Base-by-base conservation (phyloP, 2,797 vertebrate species). In the Galagoides demidoff region DNA sequence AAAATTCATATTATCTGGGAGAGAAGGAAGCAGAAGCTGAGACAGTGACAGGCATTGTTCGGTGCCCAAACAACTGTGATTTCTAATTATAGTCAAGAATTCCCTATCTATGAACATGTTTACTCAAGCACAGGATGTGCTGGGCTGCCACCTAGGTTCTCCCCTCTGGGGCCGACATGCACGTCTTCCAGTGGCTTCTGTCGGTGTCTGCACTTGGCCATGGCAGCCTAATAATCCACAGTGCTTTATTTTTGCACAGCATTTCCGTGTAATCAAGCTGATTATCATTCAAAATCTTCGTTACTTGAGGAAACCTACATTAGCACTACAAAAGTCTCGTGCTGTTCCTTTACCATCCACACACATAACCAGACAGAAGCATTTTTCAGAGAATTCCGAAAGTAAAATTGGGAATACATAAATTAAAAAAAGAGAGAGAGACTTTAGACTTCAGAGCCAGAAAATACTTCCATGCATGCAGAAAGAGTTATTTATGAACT, bases 401-500 rank as follows among this genome's bases (percentile, higher is more conserved):
- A 63, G 6, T 91, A 76, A 57, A 68, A 68, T 73, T 78, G 39
- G 29, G 20, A 90, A 77, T 37, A 91, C 19, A 17, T 89, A 57
- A 90, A 83, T 52, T 52, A 79, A 77, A 22, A 76, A 73, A 7
- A 43, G 39, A 83, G 74, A 45, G 55, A 73, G 79, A 43, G 52
- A 55, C 8, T 57, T 90, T 70, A 79, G 27, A 43, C 7, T 64
- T 14, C 16, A 74, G 55, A 37, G 31, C 73, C 43, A 91, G 55
- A 71, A 97, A 92, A 83, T 76, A 57, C n/a, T 91, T 87, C 57
- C 49, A 93, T 68, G 74, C 39, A 59, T 63, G 14, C 61, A 92
- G 78, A 73, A 77, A 73, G 17, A 78, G 34, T 91, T 96, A 92
- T 88, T 61, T 94, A 91, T 57, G 66, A 78, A 91, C 4, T 73